Evolutionary conservation across 2,888 invertebrate genomes (phyloP).

Genomic region (Agonopterix subpropinquella): DNA sequence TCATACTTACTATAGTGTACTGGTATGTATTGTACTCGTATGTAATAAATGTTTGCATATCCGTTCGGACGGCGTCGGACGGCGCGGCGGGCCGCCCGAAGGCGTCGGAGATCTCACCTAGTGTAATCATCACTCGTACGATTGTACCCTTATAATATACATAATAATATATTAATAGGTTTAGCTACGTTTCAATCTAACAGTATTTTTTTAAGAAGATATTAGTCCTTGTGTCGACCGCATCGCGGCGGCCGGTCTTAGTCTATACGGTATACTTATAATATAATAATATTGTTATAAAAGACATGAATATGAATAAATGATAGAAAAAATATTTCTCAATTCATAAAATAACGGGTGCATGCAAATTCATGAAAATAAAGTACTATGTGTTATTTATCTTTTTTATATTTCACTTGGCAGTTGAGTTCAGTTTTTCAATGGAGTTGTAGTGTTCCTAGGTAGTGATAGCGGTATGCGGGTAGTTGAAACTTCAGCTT

Average conservation of each 20-base stretch:
- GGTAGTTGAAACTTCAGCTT: constrained; percentile 27
- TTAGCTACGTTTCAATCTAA: constrained; percentile 76
- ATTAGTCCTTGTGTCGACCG: constrained; percentile 70
- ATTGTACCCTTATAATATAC: constrained; percentile 70
- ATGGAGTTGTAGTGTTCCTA: constrained; percentile 36
- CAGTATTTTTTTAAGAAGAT: constrained; percentile 77
- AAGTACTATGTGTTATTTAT: constrained; percentile 72
- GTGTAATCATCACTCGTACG: constrained; percentile 70
- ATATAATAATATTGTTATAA: constrained; percentile 51
- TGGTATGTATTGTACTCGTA: constrained; percentile 57
- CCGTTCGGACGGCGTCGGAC: constrained; percentile 67
- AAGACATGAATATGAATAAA: constrained; percentile 71
- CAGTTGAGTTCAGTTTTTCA: constrained; percentile 65
- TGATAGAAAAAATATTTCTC: constrained; percentile 70
- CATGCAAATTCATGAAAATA: constrained; percentile 69
- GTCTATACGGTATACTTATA: constrained; percentile 69
- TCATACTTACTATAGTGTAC: constrained; percentile 67
- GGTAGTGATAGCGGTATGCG: constrained; percentile 28
- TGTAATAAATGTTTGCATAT: constrained; percentile 69
- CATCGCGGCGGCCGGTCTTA: constrained; percentile 58
- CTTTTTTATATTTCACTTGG: constrained; percentile 74
- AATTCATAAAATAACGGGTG: constrained; percentile 72
- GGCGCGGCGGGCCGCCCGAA: constrained; percentile 63
- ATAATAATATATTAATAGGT: constrained; percentile 56
- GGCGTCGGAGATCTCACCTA: constrained; percentile 74